Conservation (phyloP, 2,113 vertebrate genomes). For the Rutilus rutilus region DNA sequence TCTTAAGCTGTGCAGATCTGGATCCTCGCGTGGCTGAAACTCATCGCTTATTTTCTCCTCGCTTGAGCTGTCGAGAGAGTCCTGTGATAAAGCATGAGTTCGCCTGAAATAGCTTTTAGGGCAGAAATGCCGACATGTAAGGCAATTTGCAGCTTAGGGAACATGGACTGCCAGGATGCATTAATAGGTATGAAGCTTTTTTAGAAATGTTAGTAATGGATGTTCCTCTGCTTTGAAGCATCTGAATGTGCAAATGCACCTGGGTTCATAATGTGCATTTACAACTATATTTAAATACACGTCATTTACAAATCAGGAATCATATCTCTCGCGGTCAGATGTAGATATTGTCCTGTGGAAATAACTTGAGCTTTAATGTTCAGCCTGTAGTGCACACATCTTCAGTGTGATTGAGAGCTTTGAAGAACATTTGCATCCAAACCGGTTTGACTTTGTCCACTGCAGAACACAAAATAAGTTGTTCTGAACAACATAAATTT, state of each 20-base stretch:
- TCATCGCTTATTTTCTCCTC: constrained; percentile 42
- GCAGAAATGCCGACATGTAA: constrained; percentile 27
- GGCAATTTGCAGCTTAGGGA: constrained; percentile 39
- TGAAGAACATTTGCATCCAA: neutral
- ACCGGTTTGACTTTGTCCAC: neutral
- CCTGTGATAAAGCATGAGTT: constrained; percentile 42
- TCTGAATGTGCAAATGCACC: neutral
- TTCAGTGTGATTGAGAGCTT: neutral
- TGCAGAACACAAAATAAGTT: neutral
- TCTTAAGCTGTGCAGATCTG: constrained; percentile 27
- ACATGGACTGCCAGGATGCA: constrained; percentile 18
- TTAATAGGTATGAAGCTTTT: constrained; percentile 23
- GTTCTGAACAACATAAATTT: no score
- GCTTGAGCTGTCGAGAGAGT: constrained; percentile 41
- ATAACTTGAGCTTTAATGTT: neutral
- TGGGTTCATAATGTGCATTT: neutral
- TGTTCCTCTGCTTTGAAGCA: neutral
- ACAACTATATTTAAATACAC: neutral
- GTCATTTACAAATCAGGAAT: neutral
- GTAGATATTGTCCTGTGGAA: neutral
- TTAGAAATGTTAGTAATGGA: neutral
- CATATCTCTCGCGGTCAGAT: neutral
- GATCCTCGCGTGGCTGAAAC: constrained; percentile 14
- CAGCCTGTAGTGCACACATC: no score
- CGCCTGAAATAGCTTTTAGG: constrained; percentile 50